Conservation (phyloP, 35 echinoderm and acorn worm genomes). For the Antedon bifida region DNA sequence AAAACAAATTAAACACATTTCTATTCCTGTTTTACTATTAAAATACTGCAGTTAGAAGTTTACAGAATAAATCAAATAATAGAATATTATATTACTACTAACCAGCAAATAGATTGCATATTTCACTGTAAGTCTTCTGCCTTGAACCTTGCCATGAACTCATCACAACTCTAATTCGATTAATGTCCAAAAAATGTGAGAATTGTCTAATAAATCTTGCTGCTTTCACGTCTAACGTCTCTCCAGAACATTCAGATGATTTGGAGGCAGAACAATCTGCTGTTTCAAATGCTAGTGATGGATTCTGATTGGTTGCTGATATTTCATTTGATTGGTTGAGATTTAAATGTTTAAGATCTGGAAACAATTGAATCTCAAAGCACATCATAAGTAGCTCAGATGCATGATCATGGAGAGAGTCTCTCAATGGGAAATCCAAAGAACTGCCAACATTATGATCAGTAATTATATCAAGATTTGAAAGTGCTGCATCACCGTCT, state of each 20-base stretch:
- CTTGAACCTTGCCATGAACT: background rate
- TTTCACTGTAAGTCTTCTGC: background rate
- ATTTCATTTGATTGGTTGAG: background rate
- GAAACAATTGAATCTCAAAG: conserved; percentile 25
- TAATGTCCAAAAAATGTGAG: conserved; percentile 27
- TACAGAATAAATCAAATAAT: too few species aligned
- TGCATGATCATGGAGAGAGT: conserved; percentile 6
- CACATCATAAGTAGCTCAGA: conserved; percentile 15
- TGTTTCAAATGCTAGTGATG: background rate
- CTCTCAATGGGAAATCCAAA: background rate
- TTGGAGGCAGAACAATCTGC: too few species aligned
- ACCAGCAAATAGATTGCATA: background rate
- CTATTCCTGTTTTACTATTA: too few species aligned
- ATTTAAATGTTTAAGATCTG: background rate
- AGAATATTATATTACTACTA: background rate
- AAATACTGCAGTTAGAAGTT: too few species aligned
- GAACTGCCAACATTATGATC: background rate
- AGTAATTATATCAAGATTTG: background rate
- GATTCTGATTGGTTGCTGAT: background rate
- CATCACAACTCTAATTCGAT: conserved; percentile 6
- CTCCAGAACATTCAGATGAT: background rate
- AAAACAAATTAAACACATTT: too few species aligned
- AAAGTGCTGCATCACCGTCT: background rate
- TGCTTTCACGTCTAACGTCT: background rate
- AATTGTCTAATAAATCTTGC: conserved; percentile 11